These are phyloP conservation scores for Amblyopsis hoosieri DNA, from an alignment of 2,797 vertebrate species.

Conservation along the genomic window DNA sequence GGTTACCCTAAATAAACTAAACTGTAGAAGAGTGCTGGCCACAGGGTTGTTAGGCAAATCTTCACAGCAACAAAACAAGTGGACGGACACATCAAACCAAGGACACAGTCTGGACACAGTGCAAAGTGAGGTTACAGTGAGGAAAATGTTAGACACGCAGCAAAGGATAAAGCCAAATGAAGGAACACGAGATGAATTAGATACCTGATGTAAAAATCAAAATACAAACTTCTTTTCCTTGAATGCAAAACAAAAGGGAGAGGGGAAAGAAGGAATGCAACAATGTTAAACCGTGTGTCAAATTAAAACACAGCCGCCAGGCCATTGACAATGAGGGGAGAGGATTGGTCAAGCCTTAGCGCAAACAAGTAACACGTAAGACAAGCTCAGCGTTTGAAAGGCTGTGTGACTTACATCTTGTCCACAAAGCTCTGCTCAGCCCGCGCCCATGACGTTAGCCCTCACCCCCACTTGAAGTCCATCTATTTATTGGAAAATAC, in stretches of 20 bases:
- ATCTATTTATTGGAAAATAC: neutral
- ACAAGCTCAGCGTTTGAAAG: constrained; percentile 4
- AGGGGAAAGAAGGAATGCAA: constrained; percentile 74
- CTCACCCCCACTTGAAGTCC: neutral
- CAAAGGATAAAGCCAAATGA: constrained; percentile 44
- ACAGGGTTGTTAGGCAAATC: constrained; percentile 52
- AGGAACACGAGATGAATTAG: constrained; percentile 75
- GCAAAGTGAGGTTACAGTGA: constrained; percentile 37
- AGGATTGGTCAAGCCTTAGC: constrained; percentile 38
- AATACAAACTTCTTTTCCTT: constrained; percentile 98
- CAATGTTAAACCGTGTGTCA: constrained; percentile 65
- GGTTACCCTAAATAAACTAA: too few species aligned
- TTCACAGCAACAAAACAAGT: constrained; percentile 65
- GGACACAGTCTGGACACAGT: constrained; percentile 60
- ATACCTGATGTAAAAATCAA: constrained; percentile 99
- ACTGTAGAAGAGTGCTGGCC: too few species aligned
- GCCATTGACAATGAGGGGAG: constrained; percentile 37
- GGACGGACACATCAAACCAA: constrained; percentile 62
- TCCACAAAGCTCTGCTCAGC: neutral
- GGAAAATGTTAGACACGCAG: constrained; percentile 65
- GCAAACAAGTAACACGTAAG: constrained; percentile 50
- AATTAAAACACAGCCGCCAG: constrained; percentile 51
- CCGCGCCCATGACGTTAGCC: neutral
- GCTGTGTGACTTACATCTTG: neutral
- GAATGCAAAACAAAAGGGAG: constrained; percentile 89